Evolutionary conservation across 2,113 vertebrate species (phyloP), one percentile per base, ranked within the genome.

Genomic region (Prochilodus magdalenae): DNA sequence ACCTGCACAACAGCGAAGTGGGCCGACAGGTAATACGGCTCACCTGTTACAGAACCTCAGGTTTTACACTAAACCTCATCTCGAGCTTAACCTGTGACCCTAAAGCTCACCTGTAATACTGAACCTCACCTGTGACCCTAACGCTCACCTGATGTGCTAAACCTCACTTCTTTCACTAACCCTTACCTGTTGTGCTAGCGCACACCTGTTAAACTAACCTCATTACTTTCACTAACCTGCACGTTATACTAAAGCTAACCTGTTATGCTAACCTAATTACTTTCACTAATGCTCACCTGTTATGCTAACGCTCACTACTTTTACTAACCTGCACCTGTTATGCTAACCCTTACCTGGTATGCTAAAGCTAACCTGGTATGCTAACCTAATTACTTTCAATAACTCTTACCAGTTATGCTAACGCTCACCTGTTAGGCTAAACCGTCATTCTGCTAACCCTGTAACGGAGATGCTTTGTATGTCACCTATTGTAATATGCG

Each of bases 1-100:
- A 99, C 91, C 97, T 99, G 85, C 98, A 99, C 95, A 99, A 99
- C 96, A 99, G 97, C 87, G 97, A 99, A 95, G 98, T 99, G 80
- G 98, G 98, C 84, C 96, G 98, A 95, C 97, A 98, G 95, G 98
- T 99, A 92, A 94, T 60, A 47, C 36, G 10, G 26, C 53, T 29
- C 11, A 79, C 40, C 36, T 6, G 4, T 33, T 11, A 26, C 49
- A 57, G 13, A 36, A 55, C 14, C 47, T 51, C 36, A 40, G 14
- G 18, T 51, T 24, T 71, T 27, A 51, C 10, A 51, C 49, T 24
- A n/a, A 33, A 53, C 18, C 44, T 49, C 24, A 36, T 12, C 16
- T 49, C 16, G 67, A 26, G n/a, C n/a, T n/a, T n/a, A n/a, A n/a
- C n/a, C n/a, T n/a, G n/a, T n/a, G n/a, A 44, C 22, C 51, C 57